Percentiles rank a stretch among this genome's conserved stretches.
Evolutionary conservation across 2,113 vertebrate genomes (phyloP).

Genomic region (Nycticryphes semicollaris): DNA sequence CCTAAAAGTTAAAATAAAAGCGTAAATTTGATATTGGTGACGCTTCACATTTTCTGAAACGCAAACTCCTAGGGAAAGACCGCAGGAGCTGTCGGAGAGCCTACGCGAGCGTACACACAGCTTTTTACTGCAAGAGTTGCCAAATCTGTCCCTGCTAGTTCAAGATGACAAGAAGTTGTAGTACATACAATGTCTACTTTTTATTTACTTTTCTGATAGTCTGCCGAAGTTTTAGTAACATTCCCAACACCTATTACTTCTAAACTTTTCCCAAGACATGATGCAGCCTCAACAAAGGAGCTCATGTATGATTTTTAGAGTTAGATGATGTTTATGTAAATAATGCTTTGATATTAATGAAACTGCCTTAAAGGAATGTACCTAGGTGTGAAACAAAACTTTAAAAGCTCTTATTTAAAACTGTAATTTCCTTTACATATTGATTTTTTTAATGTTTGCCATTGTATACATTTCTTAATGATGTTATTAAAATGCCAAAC

Average conservation of each 20-base stretch:
- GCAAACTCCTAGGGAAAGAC: conserved; percentile 3
- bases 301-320: conserved; percentile 61
- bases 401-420: conserved; percentile 77
- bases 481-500: conserved; percentile 80
- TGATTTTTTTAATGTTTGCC: conserved; percentile 73
- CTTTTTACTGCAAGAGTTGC: background rate
- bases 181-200: conserved; percentile 12
- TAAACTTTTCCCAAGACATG: conserved; percentile 37
- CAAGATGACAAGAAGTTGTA: conserved; percentile 4
- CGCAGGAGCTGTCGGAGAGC: background rate
- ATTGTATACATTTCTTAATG: conserved; percentile 74
- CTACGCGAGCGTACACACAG: background rate
- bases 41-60: background rate
- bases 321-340: conserved; percentile 67
- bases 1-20: background rate
- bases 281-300: conserved; percentile 53
- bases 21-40: background rate
- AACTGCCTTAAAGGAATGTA: conserved; percentile 81
- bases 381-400: conserved; percentile 72
- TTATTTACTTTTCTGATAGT: conserved; percentile 42
- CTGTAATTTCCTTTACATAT: conserved; percentile 72
- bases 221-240: conserved; percentile 33
- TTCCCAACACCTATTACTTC: conserved; percentile 39
- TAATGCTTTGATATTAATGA: conserved; percentile 74
- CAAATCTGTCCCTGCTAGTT: conserved; percentile 47